Evolutionary conservation across 1,140 invertebrate species (phyloP), one percentile per base, ranked within the genome.

Genomic region (Goniozus legneri): DNA sequence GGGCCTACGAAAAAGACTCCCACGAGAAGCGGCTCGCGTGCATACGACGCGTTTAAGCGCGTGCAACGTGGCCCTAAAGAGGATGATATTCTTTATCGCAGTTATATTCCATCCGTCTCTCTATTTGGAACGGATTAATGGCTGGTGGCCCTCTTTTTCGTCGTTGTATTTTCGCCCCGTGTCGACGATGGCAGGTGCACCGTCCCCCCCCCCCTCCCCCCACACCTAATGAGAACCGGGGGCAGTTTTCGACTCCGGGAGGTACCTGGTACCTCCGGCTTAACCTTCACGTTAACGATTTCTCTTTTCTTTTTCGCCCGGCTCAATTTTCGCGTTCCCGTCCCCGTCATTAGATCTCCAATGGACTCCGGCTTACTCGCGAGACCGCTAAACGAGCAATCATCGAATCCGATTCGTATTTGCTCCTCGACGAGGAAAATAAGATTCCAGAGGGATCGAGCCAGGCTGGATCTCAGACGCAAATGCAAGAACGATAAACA

Each of bases 41-140:
- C 64, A 58, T 52, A 62, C 53, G 60, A 56, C 65, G 66, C 67
- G 67, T 68, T 71, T 66, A 56, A 55, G 61, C 57, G 53, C 58
- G 44, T 37, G 47, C 42, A 45, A 36, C 47, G 45, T 54, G 43
- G 52, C 34, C 38, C 49, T 52, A 59, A 60, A 60, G 52, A 49
- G 47, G 40, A 50, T 52, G 53, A 55, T 54, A 55, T 50, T 49
- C 52, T 63, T 62, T 60, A 57, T 62, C 55, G 62, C 48, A 40
- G 39, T 21, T 52, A 47, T 57, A 57, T n/a, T n/a, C n/a, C n/a
- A n/a, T n/a, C n/a, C n/a, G n/a, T 55, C 54, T 56, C 47, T 47
- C 50, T 53, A 61, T 60, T n/a, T 47, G 39, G 44, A 39, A 43
- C 46, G 54, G 57, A 60, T 60, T 59, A 47, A 52, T 51, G 52